Evolutionary conservation across 1,140 invertebrate species (phyloP), one percentile per base, ranked within the genome.

Genomic region (Drosophila truncata): DNA sequence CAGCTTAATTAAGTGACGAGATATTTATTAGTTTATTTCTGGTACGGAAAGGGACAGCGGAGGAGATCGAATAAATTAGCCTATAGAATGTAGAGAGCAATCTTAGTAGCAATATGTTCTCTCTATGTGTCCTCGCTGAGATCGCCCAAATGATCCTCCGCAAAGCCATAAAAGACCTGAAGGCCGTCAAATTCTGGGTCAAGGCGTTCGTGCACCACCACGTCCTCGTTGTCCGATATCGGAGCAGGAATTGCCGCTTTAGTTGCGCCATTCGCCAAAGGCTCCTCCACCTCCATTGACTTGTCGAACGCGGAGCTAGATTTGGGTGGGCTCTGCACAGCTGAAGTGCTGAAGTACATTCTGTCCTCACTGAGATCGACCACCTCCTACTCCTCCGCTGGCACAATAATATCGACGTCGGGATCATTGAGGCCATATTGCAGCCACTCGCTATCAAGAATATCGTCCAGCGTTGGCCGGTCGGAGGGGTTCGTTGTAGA

Each of bases 401-500:
- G 61, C 9, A 80, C 8, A 44, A 78, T 60, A 13, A 80, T 74
- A 9, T 71, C 55, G 16, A 81, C 64, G 27, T 84, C 81, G 18
- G 58, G 52, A 50, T 81, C 78, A n/a, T 6, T 50, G 4, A 4
- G 25, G 9, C 27, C 41, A 4, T 50, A 49, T 11, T 67, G 92
- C 80, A 97, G 63, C 97, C 97, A 98, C 8, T 94, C 92, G 83
- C 96, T 95, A 8, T 93, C 91, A 0, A 94, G 91, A 2, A 98
- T 93, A 44, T 96, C 95, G 14, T 82, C 77, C 91, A 98, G 95
- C 29, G 94, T 95, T 7, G 98, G 92, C 69, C 97, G 94, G 76
- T 96, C 94, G 33, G 92, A 93, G 1, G 97, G 96, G 90, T 98
- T 95, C 97, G 95, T 2, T 96, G 97, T 39, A 98, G 87, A 35